A percentile compares a stretch with the other conserved stretches of the same genome.
phyloP scores from a whole-genome alignment of 2,888 invertebrate genomes.

The Acleris holmiana region DNA sequence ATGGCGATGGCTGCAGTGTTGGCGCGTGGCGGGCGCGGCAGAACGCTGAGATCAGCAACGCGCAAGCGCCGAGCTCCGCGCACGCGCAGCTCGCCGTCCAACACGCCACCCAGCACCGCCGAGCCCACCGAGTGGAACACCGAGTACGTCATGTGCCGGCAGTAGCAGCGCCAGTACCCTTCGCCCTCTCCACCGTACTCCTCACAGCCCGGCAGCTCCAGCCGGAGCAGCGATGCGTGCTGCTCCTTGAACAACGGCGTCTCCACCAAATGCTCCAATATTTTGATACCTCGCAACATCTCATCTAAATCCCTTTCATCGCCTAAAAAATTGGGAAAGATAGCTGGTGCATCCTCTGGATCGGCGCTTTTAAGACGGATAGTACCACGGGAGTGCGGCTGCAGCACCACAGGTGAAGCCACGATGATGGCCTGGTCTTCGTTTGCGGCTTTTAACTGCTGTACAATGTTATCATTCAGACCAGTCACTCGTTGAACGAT shows the following conservation, averaged over 20 bases:
- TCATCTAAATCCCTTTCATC: conserved; percentile 56
- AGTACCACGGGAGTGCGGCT: conserved; percentile 55
- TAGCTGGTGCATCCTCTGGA: conserved; percentile 51
- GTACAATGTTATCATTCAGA: conserved; percentile 45
- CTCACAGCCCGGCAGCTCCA: conserved; percentile 54
- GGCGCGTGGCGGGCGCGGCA: conserved; percentile 54
- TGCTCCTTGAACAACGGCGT: conserved; percentile 44
- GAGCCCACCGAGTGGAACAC: conserved; percentile 63
- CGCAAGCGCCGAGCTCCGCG: conserved; percentile 53
- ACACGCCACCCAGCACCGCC: conserved; percentile 54
- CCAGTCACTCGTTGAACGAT: conserved; percentile 43
- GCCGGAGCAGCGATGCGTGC: conserved; percentile 49
- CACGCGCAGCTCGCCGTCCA: conserved; percentile 59
- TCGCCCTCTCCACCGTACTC: conserved; percentile 26
- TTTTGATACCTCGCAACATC: conserved; percentile 51
- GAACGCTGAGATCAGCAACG: conserved; percentile 56
- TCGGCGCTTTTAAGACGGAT: conserved; percentile 55
- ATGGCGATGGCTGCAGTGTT: conserved; percentile 61
- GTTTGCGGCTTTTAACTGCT: conserved; percentile 52
- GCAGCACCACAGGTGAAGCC: conserved; percentile 53
- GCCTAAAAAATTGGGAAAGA: conserved; percentile 58
- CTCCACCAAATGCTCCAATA: conserved; percentile 54
- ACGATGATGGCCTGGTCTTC: conserved; percentile 48
- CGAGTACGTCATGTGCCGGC: conserved; percentile 59
- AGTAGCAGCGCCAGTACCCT: conserved; percentile 65